A percentile compares a stretch with the other conserved stretches of the same genome.
phyloP scores from a whole-genome alignment of 2,888 invertebrate species.

The Macroteleia sp. region DNA sequence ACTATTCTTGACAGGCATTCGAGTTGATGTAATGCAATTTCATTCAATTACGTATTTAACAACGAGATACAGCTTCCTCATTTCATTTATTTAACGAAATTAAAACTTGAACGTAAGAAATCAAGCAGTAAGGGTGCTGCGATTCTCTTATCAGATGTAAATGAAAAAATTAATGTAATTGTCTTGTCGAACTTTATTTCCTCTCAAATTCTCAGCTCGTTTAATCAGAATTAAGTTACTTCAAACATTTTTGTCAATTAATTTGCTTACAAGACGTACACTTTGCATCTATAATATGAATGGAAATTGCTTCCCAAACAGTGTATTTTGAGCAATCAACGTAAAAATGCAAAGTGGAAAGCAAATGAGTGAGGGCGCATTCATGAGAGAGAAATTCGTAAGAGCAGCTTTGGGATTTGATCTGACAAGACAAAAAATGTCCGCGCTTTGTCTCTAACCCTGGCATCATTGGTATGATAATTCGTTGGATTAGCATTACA shows the following conservation, averaged over 20 bases:
- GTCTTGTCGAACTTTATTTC: background rate
- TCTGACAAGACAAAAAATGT: conserved; percentile 29
- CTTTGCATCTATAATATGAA: conserved; percentile 11
- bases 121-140: background rate
- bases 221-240: conserved; percentile 18
- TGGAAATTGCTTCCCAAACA: background rate
- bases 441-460: conserved; percentile 27
- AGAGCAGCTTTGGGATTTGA: conserved; percentile 29
- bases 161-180: conserved; percentile 23
- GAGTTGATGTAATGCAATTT: conserved; percentile 43
- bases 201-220: background rate
- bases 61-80: conserved; percentile 32
- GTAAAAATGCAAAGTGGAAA: conserved; percentile 39
- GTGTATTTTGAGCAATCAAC: conserved; percentile 25
- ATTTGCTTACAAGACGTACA: conserved; percentile 3
- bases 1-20: conserved; percentile 43
- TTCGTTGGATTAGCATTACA: conserved; percentile 35
- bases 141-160: conserved; percentile 23
- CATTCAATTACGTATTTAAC: conserved; percentile 35
- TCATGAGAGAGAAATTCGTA: conserved; percentile 31
- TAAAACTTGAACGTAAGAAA: conserved; percentile 30
- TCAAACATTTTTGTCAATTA: conserved; percentile 26
- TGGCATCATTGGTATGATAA: conserved; percentile 40
- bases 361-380: conserved; percentile 32
- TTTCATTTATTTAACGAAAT: conserved; percentile 38